Conservation (phyloP, 2,113 vertebrate species). For the Coptodon bakossiorum region DNA sequence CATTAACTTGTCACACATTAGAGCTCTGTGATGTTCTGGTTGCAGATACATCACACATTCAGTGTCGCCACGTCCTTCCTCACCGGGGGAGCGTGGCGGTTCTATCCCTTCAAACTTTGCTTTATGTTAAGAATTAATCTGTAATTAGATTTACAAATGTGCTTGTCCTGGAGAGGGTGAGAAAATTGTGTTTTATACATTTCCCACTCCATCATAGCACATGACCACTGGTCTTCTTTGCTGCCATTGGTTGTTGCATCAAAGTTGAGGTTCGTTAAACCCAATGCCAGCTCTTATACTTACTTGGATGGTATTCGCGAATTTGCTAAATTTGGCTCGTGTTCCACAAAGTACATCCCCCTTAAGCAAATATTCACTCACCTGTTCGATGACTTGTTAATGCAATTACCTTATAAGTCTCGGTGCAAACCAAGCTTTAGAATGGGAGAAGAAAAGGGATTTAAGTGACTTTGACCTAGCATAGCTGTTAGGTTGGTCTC, state of each 20-base stretch:
- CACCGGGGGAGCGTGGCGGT: neutral
- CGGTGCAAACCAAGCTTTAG: neutral
- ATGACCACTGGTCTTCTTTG: neutral
- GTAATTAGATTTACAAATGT: neutral
- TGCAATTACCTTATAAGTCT: neutral
- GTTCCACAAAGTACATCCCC: neutral
- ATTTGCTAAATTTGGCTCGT: neutral
- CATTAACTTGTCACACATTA: neutral
- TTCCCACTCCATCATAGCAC: neutral
- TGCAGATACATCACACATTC: neutral
- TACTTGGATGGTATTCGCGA: fast-evolving
- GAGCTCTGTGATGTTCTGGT: neutral
- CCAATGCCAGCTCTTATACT: neutral
- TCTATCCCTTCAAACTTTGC: neutral
- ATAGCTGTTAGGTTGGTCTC: neutral
- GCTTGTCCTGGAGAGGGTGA: neutral
- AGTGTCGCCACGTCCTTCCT: neutral
- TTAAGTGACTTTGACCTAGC: neutral
- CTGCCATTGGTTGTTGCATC: neutral
- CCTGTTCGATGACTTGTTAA: neutral
- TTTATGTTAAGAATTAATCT: neutral
- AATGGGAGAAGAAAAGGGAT: neutral
- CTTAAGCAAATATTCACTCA: neutral
- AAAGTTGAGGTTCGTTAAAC: neutral
- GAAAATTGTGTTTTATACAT: neutral